Conservation (phyloP, 2,797 vertebrate genomes). For the Falco concolor region DNA sequence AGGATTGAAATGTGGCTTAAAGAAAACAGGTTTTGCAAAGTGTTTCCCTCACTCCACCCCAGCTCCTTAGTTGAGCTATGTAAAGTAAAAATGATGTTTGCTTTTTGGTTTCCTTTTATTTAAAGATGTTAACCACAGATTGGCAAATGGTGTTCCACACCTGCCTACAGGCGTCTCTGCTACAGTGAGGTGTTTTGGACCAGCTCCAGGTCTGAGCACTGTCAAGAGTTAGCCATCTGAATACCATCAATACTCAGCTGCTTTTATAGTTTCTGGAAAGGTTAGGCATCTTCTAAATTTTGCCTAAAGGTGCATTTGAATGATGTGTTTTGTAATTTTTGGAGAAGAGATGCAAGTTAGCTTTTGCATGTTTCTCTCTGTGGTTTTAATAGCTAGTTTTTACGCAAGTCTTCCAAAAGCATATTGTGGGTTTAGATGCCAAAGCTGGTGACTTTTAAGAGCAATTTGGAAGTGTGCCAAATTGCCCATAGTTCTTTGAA, state of each 20-base stretch:
- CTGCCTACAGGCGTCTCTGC: not conserved
- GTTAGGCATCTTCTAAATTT: not conserved
- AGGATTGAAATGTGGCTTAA: not conserved
- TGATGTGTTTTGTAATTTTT: conserved; percentile 34
- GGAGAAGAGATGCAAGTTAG: not conserved
- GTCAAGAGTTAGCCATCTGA: conserved; percentile 21
- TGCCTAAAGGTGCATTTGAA: conserved; percentile 20
- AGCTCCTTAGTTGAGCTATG: not conserved
- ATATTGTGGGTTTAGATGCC: not conserved
- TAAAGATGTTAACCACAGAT: conserved; percentile 1
- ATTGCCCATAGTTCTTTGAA: not conserved
- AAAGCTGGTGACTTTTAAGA: not conserved
- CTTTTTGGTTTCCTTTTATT: conserved; percentile 36
- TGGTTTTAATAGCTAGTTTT: not conserved
- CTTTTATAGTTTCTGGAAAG: conserved; percentile 41
- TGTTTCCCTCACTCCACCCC: not conserved
- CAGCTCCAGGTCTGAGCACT: not conserved
- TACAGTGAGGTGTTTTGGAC: not conserved
- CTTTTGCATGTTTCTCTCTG: not conserved
- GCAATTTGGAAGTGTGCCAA: not conserved
- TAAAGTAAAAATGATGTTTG: not conserved
- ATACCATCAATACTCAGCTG: not conserved
- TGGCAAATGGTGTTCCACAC: not conserved
- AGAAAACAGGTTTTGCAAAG: not conserved
- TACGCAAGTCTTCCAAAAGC: not conserved